These are phyloP conservation scores for Patella depressa DNA, from an alignment of 2,888 invertebrate species.

Conservation along the genomic window DNA sequence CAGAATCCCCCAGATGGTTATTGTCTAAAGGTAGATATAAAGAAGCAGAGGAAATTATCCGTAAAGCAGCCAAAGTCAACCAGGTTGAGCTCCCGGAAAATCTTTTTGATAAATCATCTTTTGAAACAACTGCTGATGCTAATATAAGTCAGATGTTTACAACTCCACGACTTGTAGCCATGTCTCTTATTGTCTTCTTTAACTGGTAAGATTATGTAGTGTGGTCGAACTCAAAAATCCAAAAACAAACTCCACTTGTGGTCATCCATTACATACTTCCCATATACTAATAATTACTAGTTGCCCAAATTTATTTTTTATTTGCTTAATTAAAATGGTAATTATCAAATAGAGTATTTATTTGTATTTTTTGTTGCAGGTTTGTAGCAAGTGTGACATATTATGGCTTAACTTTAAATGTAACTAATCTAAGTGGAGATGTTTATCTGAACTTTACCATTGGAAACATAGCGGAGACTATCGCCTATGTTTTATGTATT, in stretches of 20 bases:
- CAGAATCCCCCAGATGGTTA: slow-evolving; percentile 53
- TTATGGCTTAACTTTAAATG: slow-evolving; percentile 82
- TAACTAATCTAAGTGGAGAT: slow-evolving; percentile 76
- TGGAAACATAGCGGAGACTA: slow-evolving; percentile 76
- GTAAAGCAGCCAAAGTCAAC: slow-evolving; percentile 41
- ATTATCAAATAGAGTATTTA: no score
- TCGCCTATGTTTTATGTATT: slow-evolving; percentile 65
- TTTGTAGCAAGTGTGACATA: slow-evolving; percentile 88
- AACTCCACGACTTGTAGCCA: slow-evolving; percentile 32
- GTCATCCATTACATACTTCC: no score
- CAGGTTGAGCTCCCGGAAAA: slow-evolving; percentile 16
- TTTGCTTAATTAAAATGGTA: no score
- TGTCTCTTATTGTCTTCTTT: slow-evolving; percentile 69
- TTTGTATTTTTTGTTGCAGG: slow-evolving; percentile 67
- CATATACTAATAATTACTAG: no score
- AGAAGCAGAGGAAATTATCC: slow-evolving; percentile 39
- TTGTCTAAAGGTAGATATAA: slow-evolving; percentile 30
- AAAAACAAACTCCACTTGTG: no score
- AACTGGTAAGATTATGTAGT: slow-evolving; percentile 74
- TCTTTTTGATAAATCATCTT: not conserved
- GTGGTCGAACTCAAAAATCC: no score
- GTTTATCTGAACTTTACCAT: slow-evolving; percentile 87
- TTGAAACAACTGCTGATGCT: slow-evolving; percentile 13
- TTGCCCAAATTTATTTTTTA: no score
- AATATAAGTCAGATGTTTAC: slow-evolving; percentile 33